phyloP scores from a whole-genome alignment of 2,797 vertebrate genomes.

The Propithecus deckenii region DNA sequence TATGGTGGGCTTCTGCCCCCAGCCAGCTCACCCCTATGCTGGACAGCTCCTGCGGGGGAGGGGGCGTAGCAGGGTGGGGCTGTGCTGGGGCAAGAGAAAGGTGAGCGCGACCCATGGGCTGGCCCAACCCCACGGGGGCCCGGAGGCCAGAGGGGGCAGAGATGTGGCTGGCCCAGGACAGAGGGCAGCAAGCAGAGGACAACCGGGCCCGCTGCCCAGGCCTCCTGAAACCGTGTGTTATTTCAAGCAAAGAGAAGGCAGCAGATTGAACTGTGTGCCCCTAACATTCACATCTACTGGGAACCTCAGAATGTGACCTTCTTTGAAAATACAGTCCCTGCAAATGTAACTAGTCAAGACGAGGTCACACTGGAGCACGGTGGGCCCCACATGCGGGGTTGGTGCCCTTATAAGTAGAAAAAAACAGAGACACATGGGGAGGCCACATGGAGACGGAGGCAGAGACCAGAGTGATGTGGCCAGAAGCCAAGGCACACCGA shows the following conservation, averaged over 20 bases:
- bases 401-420: not conserved
- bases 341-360: not conserved
- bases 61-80: not conserved
- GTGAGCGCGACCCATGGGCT: not conserved
- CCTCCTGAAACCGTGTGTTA: accelerated
- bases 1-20: accelerated
- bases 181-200: not conserved
- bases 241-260: not conserved
- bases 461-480: accelerated
- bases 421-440: not conserved
- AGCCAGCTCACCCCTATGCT: not conserved
- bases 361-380: accelerated
- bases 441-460: accelerated
- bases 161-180: not conserved
- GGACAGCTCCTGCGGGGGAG: too few species aligned
- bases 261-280: not conserved
- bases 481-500: not conserved
- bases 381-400: accelerated
- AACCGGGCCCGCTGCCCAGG: not conserved
- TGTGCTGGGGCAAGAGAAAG: not conserved
- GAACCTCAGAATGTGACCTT: not conserved
- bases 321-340: not conserved
- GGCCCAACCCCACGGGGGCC: not conserved
- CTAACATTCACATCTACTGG: not conserved
- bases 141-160: accelerated